These are phyloP conservation scores for Limenitis camilla DNA, from an alignment of 2,888 invertebrate genomes.

Conservation along the genomic window DNA sequence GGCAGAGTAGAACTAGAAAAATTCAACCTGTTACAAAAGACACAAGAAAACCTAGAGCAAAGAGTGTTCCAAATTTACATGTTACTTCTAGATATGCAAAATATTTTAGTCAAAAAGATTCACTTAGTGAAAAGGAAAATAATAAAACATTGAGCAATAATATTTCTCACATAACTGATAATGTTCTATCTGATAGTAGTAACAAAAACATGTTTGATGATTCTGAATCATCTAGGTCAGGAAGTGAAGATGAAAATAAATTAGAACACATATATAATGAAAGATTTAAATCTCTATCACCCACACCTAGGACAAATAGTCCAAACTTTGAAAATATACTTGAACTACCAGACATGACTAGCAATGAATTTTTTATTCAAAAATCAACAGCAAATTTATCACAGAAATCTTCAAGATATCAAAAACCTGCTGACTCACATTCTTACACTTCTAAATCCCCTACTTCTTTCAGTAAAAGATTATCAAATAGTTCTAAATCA, in stretches of 20 bases:
- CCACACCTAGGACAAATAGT: constrained; percentile 18
- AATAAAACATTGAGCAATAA: constrained; percentile 33
- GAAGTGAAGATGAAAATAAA: constrained; percentile 47
- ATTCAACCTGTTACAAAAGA: constrained; percentile 30
- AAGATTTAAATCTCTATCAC: constrained; percentile 48
- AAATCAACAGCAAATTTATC: constrained; percentile 32
- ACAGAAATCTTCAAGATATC: constrained; percentile 33
- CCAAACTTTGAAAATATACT: not conserved
- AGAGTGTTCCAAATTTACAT: constrained; percentile 69
- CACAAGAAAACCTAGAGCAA: constrained; percentile 49
- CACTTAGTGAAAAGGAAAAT: constrained; percentile 46
- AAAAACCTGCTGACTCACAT: constrained; percentile 26
- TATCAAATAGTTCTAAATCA: constrained; percentile 26
- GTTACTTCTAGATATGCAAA: constrained; percentile 67
- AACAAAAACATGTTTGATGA: constrained; percentile 29
- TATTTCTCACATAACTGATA: constrained; percentile 11
- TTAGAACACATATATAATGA: constrained; percentile 60
- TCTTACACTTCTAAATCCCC: constrained; percentile 37
- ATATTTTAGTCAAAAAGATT: constrained; percentile 66
- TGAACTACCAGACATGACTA: not conserved
- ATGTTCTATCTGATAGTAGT: constrained; percentile 24
- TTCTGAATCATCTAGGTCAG: constrained; percentile 27
- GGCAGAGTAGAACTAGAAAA: constrained; percentile 49
- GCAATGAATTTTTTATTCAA: constrained; percentile 42
- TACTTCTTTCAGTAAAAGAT: constrained; percentile 36